A percentile compares a stretch with the other conserved stretches of the same genome.
phyloP scores from a whole-genome alignment of 2,113 vertebrate species.

The Anseranas semipalmata region DNA sequence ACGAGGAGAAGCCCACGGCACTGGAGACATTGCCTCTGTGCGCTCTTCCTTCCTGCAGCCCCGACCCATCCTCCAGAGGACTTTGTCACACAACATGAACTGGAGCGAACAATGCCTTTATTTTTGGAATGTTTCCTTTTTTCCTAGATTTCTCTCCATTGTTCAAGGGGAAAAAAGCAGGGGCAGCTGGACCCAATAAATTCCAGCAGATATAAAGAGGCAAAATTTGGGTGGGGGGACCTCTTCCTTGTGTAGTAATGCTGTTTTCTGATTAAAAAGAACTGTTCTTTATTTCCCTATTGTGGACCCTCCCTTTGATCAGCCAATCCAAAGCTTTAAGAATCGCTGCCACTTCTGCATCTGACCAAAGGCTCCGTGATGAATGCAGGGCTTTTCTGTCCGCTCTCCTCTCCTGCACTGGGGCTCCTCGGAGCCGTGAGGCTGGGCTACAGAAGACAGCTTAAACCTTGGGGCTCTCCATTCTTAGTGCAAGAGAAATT shows the following conservation, averaged over 20 bases:
- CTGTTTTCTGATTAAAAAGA: not conserved
- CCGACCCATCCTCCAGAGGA: not conserved
- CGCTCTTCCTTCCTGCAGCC: not conserved
- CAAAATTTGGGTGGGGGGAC: not conserved
- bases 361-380: not conserved
- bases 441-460: not conserved
- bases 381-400: not conserved
- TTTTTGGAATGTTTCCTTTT: not conserved
- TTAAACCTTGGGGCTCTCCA: not conserved
- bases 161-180: not conserved
- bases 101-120: not conserved
- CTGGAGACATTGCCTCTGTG: rapidly evolving
- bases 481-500: not conserved
- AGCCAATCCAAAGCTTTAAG: not conserved
- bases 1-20: not conserved
- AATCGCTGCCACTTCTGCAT: not conserved
- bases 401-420: not conserved
- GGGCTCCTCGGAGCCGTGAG: not conserved
- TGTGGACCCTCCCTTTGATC: not conserved
- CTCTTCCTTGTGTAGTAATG: not conserved
- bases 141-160: slow-evolving; percentile 16
- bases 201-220: not conserved
- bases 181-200: not conserved
- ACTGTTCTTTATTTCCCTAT: not conserved
- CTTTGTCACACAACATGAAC: not conserved